Evolutionary conservation across 2,888 invertebrate genomes (phyloP).

Genomic region (Ecliptopera silaceata): DNA sequence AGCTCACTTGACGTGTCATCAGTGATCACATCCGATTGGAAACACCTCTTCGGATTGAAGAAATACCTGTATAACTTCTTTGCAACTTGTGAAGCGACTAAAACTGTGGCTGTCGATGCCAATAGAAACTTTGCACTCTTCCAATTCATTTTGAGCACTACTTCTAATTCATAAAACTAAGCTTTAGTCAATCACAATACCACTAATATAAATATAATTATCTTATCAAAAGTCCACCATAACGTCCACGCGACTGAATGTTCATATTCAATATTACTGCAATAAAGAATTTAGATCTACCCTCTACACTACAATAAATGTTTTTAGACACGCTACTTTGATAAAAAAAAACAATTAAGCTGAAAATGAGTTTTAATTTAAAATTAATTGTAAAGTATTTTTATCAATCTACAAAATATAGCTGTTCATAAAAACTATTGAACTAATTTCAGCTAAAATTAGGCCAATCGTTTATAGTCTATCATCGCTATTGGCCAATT

Average conservation of each 20-base stretch:
- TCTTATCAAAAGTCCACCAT: slow-evolving; percentile 63
- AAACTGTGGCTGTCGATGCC: slow-evolving; percentile 70
- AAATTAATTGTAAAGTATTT: too few relatives aligned
- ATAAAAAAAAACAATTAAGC: too few relatives aligned
- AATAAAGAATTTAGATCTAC: slow-evolving; percentile 42
- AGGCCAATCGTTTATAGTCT: too few relatives aligned
- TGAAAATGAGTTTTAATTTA: too few relatives aligned
- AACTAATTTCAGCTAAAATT: too few relatives aligned
- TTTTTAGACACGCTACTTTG: too few relatives aligned
- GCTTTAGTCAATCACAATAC: slow-evolving; percentile 25
- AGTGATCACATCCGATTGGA: slow-evolving; percentile 43
- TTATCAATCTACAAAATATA: too few relatives aligned
- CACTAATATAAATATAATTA: slow-evolving; percentile 42
- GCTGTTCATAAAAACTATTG: too few relatives aligned
- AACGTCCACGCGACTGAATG: slow-evolving; percentile 61
- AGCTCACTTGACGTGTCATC: slow-evolving; percentile 63
- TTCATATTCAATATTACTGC: background rate
- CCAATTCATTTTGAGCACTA: slow-evolving; percentile 66
- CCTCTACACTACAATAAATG: slow-evolving; percentile 36
- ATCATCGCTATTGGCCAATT: too few relatives aligned
- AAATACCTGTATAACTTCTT: slow-evolving; percentile 70
- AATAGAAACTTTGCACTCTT: slow-evolving; percentile 69
- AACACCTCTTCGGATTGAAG: slow-evolving; percentile 45
- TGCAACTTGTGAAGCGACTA: slow-evolving; percentile 69
- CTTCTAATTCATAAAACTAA: slow-evolving; percentile 37